These are phyloP conservation scores for Taurulus bubalis DNA, from an alignment of 2,113 vertebrate genomes.

Conservation along the genomic window DNA sequence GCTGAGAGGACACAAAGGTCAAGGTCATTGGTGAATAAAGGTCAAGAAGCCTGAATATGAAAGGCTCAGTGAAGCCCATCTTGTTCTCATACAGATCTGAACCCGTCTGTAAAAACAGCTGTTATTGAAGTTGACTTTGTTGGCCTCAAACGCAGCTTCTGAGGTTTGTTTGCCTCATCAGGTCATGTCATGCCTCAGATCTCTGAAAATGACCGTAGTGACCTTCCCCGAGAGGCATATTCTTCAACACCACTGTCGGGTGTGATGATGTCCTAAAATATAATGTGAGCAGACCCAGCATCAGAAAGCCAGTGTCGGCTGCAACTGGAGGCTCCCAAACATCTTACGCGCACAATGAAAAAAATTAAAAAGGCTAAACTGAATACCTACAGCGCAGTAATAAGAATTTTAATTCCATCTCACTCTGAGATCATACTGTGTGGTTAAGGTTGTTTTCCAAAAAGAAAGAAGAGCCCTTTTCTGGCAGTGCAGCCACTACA, in stretches of 20 bases:
- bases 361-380: constrained; percentile 5
- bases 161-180: constrained; percentile 21
- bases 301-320: constrained; percentile 9
- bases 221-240: constrained; percentile 30
- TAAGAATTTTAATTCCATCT: not conserved
- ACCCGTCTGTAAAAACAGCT: constrained; percentile 12
- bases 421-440: not conserved
- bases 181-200: constrained; percentile 9
- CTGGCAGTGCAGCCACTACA: not conserved
- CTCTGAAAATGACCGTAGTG: constrained; percentile 43
- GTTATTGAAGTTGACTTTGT: constrained; percentile 34
- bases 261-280: constrained; percentile 32
- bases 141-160: constrained; percentile 42
- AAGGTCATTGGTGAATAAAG: not conserved
- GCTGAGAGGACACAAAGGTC: constrained; percentile 6
- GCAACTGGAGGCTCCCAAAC: not conserved
- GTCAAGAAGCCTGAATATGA: constrained; percentile 8
- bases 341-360: constrained; percentile 16
- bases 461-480: not conserved
- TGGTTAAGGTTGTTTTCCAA: not conserved
- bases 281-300: constrained; percentile 7
- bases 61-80: constrained; percentile 1
- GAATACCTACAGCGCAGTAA: not conserved
- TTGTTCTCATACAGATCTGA: constrained; percentile 7
- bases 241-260: constrained; percentile 20